Percentiles rank a stretch among this genome's conserved stretches.
Conservation (phyloP, 2,797 vertebrate genomes). For the Philypnodon macrostomus region DNA sequence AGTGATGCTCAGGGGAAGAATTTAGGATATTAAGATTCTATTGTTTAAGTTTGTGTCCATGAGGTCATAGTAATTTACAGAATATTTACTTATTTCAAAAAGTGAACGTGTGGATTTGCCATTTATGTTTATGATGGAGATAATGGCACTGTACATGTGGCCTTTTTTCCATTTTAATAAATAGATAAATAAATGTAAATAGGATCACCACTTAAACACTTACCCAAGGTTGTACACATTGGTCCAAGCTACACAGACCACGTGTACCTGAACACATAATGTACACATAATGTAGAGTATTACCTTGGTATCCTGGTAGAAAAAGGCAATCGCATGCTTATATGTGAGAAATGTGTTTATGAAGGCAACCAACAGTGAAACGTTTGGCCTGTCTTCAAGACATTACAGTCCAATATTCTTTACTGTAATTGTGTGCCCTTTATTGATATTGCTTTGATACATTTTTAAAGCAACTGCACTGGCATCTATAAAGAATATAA, state of each 20-base stretch:
- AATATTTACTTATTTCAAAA: too few relatives aligned
- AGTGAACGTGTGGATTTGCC: too few relatives aligned
- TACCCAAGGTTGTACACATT: background rate
- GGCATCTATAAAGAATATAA: slow-evolving; percentile 27
- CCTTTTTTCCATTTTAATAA: too few relatives aligned
- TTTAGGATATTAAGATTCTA: too few relatives aligned
- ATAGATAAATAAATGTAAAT: too few relatives aligned
- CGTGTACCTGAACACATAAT: slow-evolving; percentile 30
- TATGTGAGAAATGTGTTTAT: slow-evolving; percentile 26
- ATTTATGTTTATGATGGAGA: too few relatives aligned
- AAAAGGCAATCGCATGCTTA: slow-evolving; percentile 37
- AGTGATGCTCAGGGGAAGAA: slow-evolving; percentile 49
- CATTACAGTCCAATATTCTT: slow-evolving; percentile 26
- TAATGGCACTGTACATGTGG: too few relatives aligned
- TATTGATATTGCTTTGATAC: slow-evolving; percentile 30
- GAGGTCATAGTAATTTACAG: slow-evolving; percentile 16
- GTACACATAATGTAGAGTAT: slow-evolving; percentile 31
- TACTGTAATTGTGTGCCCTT: slow-evolving; percentile 23
- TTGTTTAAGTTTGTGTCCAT: slow-evolving; percentile 55
- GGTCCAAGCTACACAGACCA: slow-evolving; percentile 14
- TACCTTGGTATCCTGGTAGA: slow-evolving; percentile 8
- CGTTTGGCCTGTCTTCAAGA: slow-evolving; percentile 14
- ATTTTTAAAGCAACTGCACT: slow-evolving; percentile 27
- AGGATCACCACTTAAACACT: too few relatives aligned
- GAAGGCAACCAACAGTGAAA: slow-evolving; percentile 11